A percentile compares a stretch with the other conserved stretches of the same genome.
These are phyloP conservation scores for Aix galericulata DNA, from an alignment of 2,113 vertebrate species.

Conservation along the genomic window DNA sequence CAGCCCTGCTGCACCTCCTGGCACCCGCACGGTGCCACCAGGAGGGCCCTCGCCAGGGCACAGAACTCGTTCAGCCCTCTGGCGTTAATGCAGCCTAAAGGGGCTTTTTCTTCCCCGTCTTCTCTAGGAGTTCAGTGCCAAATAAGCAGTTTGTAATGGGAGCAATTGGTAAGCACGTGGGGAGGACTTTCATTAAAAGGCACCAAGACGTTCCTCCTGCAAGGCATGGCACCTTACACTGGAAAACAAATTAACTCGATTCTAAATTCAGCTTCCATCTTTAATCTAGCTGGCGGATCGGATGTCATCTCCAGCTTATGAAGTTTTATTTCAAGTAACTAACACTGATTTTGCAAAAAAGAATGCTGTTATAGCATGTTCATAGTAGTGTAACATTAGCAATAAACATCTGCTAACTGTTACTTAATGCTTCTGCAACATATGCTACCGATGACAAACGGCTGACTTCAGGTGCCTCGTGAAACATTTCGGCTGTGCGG, in stretches of 20 bases:
- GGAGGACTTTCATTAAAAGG: neutral
- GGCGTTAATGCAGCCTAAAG: neutral
- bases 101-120: neutral
- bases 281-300: neutral
- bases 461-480: neutral
- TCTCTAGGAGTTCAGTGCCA: neutral
- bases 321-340: neutral
- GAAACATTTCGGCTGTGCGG: neutral
- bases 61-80: too few species aligned
- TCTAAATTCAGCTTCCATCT: neutral
- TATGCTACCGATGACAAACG: neutral
- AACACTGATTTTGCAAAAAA: neutral
- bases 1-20: too few species aligned
- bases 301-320: neutral
- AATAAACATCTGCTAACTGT: conserved; percentile 24
- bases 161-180: neutral
- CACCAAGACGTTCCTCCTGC: fast-evolving
- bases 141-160: neutral
- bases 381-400: neutral
- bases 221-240: neutral
- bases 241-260: neutral
- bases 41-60: too few species aligned
- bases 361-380: neutral
- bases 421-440: neutral
- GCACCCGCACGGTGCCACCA: too few species aligned